Conservation (phyloP, 2,113 vertebrate genomes). For the Hymenochirus boettgeri region DNA sequence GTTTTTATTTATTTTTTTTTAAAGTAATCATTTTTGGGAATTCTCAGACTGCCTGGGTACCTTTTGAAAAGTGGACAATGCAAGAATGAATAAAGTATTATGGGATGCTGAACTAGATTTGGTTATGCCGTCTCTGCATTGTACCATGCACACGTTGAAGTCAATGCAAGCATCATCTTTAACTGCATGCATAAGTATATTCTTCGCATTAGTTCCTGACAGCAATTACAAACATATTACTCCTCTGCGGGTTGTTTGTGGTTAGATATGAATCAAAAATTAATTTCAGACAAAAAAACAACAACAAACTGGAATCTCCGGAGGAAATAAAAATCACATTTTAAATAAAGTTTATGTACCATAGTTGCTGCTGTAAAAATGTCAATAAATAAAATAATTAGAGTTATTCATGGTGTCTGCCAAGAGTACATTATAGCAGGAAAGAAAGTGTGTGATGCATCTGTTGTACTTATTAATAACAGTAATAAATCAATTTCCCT, state of each 20-base stretch:
- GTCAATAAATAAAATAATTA: not conserved
- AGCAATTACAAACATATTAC: not conserved
- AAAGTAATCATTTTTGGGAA: not conserved
- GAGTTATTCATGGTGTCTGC: not conserved
- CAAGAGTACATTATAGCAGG: not conserved
- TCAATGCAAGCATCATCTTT: conserved; percentile 25
- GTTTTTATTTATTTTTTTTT: not conserved
- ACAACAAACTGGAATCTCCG: not conserved
- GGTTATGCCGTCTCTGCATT: not conserved
- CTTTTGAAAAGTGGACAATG: not conserved
- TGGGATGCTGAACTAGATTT: not conserved
- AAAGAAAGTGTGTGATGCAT: not conserved
- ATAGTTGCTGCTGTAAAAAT: not conserved
- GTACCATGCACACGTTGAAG: not conserved
- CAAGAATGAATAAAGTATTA: not conserved
- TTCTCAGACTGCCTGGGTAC: not conserved
- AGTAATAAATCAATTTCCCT: not conserved
- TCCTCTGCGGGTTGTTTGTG: not conserved
- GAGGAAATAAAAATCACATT: conserved; percentile 6
- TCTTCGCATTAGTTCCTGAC: not conserved
- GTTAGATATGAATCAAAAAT: not conserved
- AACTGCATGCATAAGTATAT: conserved; percentile 33
- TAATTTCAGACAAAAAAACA: conserved; percentile 3
- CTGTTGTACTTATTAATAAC: not conserved
- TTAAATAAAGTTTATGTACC: not conserved